These are phyloP conservation scores for Diadophis punctatus DNA, from an alignment of 2,113 vertebrate species.

Conservation along the genomic window DNA sequence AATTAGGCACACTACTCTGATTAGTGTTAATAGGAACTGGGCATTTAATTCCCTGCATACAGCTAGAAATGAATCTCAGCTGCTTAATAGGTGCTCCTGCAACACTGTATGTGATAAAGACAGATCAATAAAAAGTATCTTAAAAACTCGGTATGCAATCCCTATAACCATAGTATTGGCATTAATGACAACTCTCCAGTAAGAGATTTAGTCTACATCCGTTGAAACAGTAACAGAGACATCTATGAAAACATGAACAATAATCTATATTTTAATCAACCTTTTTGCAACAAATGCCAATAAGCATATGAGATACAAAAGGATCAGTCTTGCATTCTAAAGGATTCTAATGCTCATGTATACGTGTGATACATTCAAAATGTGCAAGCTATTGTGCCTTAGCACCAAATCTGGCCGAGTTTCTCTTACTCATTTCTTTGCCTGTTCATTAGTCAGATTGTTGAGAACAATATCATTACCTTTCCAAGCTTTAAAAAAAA, in stretches of 20 bases:
- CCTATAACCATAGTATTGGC: conserved; percentile 49
- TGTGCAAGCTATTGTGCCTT: not conserved
- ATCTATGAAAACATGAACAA: conserved; percentile 48
- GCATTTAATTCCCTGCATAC: conserved; percentile 63
- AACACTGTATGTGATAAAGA: conserved; percentile 56
- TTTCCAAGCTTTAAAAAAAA: not conserved
- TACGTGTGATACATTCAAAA: conserved; percentile 6
- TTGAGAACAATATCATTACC: not conserved
- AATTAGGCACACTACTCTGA: conserved; percentile 55
- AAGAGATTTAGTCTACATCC: conserved; percentile 51
- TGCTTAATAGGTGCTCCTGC: conserved; percentile 49
- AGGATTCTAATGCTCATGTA: conserved; percentile 24
- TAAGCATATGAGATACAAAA: conserved; percentile 39
- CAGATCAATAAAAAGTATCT: conserved; percentile 59
- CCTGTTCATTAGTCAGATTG: not conserved
- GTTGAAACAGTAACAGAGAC: conserved; percentile 49
- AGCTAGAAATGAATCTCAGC: conserved; percentile 44
- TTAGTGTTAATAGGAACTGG: conserved; percentile 63
- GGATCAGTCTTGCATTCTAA: conserved; percentile 1
- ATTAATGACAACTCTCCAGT: conserved; percentile 44
- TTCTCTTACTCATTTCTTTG: not conserved
- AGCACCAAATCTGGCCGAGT: not conserved
- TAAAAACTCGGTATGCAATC: conserved; percentile 57
- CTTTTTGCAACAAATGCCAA: conserved; percentile 39
- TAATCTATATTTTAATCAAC: conserved; percentile 62